Percentiles rank a stretch among this genome's conserved stretches.
phyloP scores from a whole-genome alignment of 2,797 vertebrate species.

The Enteromius radiatus region DNA sequence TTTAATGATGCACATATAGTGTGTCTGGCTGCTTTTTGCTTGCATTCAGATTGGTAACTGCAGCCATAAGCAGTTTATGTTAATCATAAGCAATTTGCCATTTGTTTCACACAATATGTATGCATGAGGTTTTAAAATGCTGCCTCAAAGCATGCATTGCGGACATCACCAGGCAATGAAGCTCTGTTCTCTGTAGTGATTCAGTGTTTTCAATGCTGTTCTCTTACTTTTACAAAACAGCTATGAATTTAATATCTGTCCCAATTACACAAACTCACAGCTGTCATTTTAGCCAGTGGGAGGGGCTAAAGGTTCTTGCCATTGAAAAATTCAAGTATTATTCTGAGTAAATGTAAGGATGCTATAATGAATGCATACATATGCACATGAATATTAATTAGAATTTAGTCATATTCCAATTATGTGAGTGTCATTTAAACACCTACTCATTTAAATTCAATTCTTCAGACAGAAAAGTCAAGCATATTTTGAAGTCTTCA shows the following conservation, averaged over 20 bases:
- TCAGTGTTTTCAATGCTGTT: slow-evolving; percentile 3
- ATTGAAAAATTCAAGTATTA: not conserved
- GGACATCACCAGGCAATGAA: not conserved
- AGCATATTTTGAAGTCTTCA: not conserved
- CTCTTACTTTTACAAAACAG: not conserved
- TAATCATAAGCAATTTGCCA: not conserved
- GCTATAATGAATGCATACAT: not conserved
- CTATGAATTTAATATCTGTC: slow-evolving; percentile 10
- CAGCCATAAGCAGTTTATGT: not conserved
- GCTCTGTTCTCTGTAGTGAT: not conserved
- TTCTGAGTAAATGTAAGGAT: not conserved
- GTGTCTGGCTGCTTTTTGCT: not conserved
- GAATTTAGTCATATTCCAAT: not conserved
- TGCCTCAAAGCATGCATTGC: not conserved
- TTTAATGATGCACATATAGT: slow-evolving; percentile 8
- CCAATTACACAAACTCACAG: slow-evolving; percentile 46
- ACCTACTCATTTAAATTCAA: not conserved
- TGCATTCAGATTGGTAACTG: not conserved
- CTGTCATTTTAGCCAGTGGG: slow-evolving; percentile 47
- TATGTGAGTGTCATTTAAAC: slow-evolving; percentile 5
- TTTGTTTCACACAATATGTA: not conserved
- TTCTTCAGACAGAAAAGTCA: not conserved
- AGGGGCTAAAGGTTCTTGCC: not conserved
- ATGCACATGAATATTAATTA: not conserved
- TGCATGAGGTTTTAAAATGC: slow-evolving; percentile 10